A percentile compares a stretch with the other conserved stretches of the same genome.
Evolutionary conservation across 2,888 invertebrate genomes (phyloP).

Genomic region (Ophion obscuratus): DNA sequence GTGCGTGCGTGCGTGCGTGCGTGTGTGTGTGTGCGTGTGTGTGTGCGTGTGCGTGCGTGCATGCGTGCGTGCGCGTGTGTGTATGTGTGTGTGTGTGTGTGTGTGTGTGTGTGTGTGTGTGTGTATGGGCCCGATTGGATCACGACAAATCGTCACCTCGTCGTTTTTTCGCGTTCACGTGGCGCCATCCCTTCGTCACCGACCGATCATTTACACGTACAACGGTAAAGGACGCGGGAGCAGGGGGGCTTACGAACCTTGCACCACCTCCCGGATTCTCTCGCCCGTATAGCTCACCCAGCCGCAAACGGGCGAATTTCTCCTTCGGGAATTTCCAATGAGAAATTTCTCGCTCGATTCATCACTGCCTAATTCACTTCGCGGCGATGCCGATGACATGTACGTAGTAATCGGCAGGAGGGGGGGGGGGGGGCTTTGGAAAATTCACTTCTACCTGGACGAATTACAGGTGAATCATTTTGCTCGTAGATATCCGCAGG

Average conservation of each 20-base stretch:
- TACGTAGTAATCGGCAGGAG: neutral
- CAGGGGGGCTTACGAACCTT: slow-evolving; percentile 30
- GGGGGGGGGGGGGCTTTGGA: neutral
- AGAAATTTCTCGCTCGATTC: slow-evolving; percentile 54
- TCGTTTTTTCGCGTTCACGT: neutral
- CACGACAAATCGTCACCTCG: neutral
- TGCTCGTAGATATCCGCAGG: neutral
- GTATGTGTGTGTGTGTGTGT: too few relatives aligned
- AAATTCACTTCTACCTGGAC: neutral
- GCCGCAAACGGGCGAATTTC: slow-evolving; percentile 54
- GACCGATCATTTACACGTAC: slow-evolving; percentile 27
- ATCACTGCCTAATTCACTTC: slow-evolving; percentile 50
- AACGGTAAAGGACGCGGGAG: neutral
- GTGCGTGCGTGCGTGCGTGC: too few relatives aligned
- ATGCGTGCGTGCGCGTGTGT: too few relatives aligned
- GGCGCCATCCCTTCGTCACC: neutral
- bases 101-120: too few relatives aligned
- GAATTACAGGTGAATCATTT: neutral
- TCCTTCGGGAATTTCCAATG: slow-evolving; percentile 60
- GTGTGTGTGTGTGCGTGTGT: too few relatives aligned
- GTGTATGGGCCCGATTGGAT: too few relatives aligned
- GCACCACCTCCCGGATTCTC: slow-evolving; percentile 23
- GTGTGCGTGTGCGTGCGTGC: too few relatives aligned
- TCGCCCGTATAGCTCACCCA: slow-evolving; percentile 9
- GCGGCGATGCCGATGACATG: neutral